Conservation (phyloP, 2,797 vertebrate species). For the Rhinatrema bivittatum region DNA sequence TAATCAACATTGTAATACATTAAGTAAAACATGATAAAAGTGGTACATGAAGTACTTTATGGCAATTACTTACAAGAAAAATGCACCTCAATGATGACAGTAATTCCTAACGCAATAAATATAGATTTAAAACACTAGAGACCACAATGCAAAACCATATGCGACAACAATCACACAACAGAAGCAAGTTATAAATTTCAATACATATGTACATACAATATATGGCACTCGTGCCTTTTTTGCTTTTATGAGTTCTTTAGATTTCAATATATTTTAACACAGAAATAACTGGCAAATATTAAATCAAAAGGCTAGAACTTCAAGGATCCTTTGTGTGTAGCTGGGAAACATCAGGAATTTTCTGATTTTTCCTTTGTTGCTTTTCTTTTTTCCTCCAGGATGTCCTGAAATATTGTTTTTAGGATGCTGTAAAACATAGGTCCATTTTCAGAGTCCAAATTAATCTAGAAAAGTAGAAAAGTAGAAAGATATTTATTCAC, state of each 20-base stretch:
- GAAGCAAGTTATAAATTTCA: slow-evolving; percentile 2
- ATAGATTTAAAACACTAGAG: slow-evolving; percentile 12
- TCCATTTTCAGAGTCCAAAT: slow-evolving; percentile 63
- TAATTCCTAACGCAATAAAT: slow-evolving; percentile 35
- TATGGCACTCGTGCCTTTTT: slow-evolving; percentile 1
- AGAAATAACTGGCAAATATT: too few species aligned
- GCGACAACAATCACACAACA: not conserved
- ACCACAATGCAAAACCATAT: slow-evolving; percentile 16
- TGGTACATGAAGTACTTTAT: slow-evolving; percentile 52
- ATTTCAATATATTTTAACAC: too few species aligned
- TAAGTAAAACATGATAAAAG: slow-evolving; percentile 28
- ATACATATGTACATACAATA: slow-evolving; percentile 3
- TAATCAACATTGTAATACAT: slow-evolving; percentile 23
- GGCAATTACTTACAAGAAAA: slow-evolving; percentile 27
- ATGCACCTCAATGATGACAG: slow-evolving; percentile 9
- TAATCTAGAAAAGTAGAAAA: slow-evolving; percentile 55
- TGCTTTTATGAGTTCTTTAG: slow-evolving; percentile 5
- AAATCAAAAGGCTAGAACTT: too few species aligned
- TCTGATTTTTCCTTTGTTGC: slow-evolving; percentile 45
- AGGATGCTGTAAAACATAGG: slow-evolving; percentile 61
- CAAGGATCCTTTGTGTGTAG: too few species aligned
- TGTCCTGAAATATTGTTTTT: slow-evolving; percentile 71
- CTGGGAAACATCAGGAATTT: slow-evolving; percentile 26
- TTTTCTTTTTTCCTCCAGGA: slow-evolving; percentile 68
- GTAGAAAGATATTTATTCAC: too few species aligned